Base-by-base conservation (phyloP, 2,797 vertebrate genomes). In the Holocentrus rufus region DNA sequence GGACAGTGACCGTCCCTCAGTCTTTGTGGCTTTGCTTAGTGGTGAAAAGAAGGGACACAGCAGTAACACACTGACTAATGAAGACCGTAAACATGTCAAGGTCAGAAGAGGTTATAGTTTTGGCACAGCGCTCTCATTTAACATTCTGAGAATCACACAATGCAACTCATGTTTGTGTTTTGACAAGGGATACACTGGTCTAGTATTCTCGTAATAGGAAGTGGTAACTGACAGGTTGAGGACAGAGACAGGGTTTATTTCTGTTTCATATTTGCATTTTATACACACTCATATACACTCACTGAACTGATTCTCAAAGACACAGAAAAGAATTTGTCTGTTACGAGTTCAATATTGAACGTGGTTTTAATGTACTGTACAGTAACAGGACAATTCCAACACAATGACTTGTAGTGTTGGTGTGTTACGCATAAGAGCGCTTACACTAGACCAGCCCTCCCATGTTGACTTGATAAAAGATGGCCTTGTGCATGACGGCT, bases 31-130 rank as follows among this genome's bases (percentile, higher is more conserved):
- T 65, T 72, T 17, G 52, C 30, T 68, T 64, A 13, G 71, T 82
- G 80, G 59, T 74, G 81, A 80, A 71, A 70, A 58, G 58, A 71
- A 70, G 60, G 58, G 69, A 84, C 70, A 72, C 31, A 34, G 31
- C 31, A 80, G 79, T 85, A 72, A 68, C 69, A 68, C 47, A 62
- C 69, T 83, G 67, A 79, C 68, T 69, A 36, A 85, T 87, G 73
- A 83, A 70, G 63, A 76, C 57, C 56, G 76, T 85, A 81, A 80
- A 78, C 63, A 69, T 66, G 72, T 59, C 53, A 57, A 72, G 78
- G 86, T 86, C 82, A 79, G 62, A 68, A 39, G 20, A 79, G 61
- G 58, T 54, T 50, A n/a, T 31, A 58, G 66, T 73, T 76, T 66
- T 72, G 78, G 73, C 67, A 53, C 53, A 3, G 15, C 31, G 7